Percentiles rank a stretch among this genome's conserved stretches.
Evolutionary conservation across 1,140 invertebrate species (phyloP).

Genomic region (Nylanderia fulva): DNA sequence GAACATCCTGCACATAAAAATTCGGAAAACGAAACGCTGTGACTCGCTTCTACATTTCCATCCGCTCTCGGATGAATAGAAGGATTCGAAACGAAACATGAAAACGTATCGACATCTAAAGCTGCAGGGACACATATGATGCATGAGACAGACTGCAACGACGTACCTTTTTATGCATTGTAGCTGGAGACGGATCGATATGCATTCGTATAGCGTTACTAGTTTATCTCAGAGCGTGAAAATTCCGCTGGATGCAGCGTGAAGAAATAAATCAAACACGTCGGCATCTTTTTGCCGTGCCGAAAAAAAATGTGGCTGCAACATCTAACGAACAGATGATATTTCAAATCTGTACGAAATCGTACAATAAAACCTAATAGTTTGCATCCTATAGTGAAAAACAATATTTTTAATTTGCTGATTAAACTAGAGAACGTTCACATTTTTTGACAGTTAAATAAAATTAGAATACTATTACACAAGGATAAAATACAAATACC

Average conservation of each 20-base stretch:
- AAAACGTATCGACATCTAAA: constrained; percentile 63
- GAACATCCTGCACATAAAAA: constrained; percentile 26
- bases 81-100: constrained; percentile 63
- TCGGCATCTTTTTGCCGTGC: constrained; percentile 23
- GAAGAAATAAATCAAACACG: constrained; percentile 53
- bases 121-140: constrained; percentile 59
- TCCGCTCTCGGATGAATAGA: constrained; percentile 55
- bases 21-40: constrained; percentile 21
- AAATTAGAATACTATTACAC: background rate
- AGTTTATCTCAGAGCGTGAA: constrained; percentile 56
- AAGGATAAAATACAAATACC: too few relatives aligned
- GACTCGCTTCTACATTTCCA: constrained; percentile 48
- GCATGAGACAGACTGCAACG: constrained; percentile 60
- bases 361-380: background rate
- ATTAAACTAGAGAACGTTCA: background rate
- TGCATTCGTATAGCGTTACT: constrained; percentile 45
- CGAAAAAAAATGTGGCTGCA: background rate
- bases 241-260: constrained; percentile 10
- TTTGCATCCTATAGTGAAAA: background rate
- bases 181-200: constrained; percentile 60
- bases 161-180: constrained; percentile 62
- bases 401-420: background rate
- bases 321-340: constrained; percentile 26
- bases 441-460: background rate
- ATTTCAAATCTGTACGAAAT: background rate